A percentile compares a stretch with the other conserved stretches of the same genome.
These are phyloP conservation scores for Rana temporaria DNA, from an alignment of 2,113 vertebrate species.

Conservation along the genomic window DNA sequence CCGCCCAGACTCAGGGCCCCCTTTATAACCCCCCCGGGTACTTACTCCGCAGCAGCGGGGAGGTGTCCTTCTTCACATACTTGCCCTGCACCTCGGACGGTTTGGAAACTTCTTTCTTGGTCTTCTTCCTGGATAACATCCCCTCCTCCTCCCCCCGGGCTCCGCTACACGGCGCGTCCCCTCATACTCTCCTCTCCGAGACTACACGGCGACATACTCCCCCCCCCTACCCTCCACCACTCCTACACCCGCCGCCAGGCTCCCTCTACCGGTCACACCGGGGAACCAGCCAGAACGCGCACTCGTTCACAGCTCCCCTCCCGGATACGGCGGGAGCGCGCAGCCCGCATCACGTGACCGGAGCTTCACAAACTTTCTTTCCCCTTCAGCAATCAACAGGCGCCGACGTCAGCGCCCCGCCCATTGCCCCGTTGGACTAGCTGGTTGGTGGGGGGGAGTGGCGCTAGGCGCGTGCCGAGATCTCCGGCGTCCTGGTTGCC, in stretches of 20 bases:
- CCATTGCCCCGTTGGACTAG: background rate
- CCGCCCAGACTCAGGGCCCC: too few relatives aligned
- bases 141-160: background rate
- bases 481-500: background rate
- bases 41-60: slow-evolving; percentile 94
- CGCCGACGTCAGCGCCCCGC: background rate
- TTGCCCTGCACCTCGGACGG: slow-evolving; percentile 95
- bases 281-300: background rate
- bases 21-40: slow-evolving; percentile 60
- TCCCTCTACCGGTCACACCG: slow-evolving; percentile 3
- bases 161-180: slow-evolving; percentile 20
- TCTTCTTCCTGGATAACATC: slow-evolving; percentile 94
- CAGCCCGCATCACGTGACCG: background rate
- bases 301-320: background rate
- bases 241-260: background rate
- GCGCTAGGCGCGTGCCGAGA: background rate
- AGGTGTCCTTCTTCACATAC: slow-evolving; percentile 98
- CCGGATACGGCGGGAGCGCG: background rate
- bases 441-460: slow-evolving; percentile 2
- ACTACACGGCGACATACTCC: background rate
- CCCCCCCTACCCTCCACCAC: background rate
- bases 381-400: background rate
- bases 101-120: slow-evolving; percentile 93
- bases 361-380: background rate
- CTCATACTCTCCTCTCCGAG: slow-evolving; percentile 4